phyloP scores from a whole-genome alignment of 1,140 invertebrate species.

The Neodiprion pinetum region DNA sequence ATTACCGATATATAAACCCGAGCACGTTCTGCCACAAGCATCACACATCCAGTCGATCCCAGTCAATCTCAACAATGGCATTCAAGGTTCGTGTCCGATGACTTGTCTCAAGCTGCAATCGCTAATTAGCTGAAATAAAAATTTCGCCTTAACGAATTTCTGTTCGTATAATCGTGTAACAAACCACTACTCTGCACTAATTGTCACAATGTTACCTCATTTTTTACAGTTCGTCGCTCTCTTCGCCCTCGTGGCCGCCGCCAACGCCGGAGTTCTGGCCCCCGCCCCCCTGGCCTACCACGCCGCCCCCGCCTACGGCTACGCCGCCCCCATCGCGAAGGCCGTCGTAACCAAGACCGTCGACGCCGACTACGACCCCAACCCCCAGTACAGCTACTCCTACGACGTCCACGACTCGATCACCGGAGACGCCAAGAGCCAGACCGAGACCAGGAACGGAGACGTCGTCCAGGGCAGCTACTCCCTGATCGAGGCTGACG shows the following conservation, averaged over 20 bases:
- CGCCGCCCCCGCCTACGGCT: slow-evolving; percentile 16
- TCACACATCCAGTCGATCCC: not conserved
- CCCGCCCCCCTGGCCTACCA: slow-evolving; percentile 9
- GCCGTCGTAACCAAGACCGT: slow-evolving; percentile 21
- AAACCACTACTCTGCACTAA: not conserved
- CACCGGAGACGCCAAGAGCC: slow-evolving; percentile 43
- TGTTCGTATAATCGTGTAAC: no score
- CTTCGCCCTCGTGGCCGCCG: slow-evolving; percentile 55
- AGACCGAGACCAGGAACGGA: slow-evolving; percentile 27
- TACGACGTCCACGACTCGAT: slow-evolving; percentile 35
- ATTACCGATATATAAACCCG: not conserved
- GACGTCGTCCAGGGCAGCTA: slow-evolving; percentile 25
- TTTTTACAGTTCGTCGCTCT: slow-evolving; percentile 57
- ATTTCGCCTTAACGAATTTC: no score
- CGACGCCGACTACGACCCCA: slow-evolving; percentile 34
- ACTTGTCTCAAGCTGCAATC: no score
- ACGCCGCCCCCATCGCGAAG: slow-evolving; percentile 12
- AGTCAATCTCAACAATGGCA: slow-evolving; percentile 4
- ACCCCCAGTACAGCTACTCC: slow-evolving; percentile 38
- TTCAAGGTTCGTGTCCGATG: not conserved
- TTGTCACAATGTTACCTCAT: not conserved
- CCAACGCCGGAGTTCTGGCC: slow-evolving; percentile 52
- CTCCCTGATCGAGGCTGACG: slow-evolving; percentile 58
- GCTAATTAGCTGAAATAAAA: no score
- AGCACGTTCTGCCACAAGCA: not conserved